Evolutionary conservation across 2,888 invertebrate species (phyloP).

Genomic region (Julus scanicus): DNA sequence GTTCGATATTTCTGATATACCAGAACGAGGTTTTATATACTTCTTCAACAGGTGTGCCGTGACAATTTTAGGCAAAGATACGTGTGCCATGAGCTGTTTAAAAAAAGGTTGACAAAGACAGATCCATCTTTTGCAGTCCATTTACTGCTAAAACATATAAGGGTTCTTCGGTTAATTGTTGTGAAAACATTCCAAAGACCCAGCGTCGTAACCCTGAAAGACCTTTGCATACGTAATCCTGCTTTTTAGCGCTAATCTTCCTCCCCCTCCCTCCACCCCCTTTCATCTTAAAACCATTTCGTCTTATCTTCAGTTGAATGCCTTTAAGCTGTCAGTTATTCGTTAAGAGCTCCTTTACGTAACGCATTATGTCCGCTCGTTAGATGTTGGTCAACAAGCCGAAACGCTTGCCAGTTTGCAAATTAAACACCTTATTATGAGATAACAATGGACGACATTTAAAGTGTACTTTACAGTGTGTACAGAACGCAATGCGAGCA

Average conservation of each 20-base stretch:
- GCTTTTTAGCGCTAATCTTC: not conserved
- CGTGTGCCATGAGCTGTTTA: too few relatives aligned
- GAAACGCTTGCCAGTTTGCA: conserved; percentile 26
- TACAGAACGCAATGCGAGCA: conserved; percentile 11
- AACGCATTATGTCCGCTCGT: conserved; percentile 26
- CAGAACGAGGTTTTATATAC: too few relatives aligned
- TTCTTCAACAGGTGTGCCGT: too few relatives aligned
- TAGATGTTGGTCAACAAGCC: conserved; percentile 27
- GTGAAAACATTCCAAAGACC: too few relatives aligned
- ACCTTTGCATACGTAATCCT: not conserved
- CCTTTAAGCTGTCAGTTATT: conserved; percentile 28
- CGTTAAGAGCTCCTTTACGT: conserved; percentile 23
- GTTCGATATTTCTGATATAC: too few relatives aligned
- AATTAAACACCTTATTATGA: conserved; percentile 24
- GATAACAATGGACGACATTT: conserved; percentile 21
- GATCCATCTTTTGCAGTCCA: too few relatives aligned
- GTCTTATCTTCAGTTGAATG: conserved; percentile 9
- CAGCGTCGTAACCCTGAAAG: not conserved
- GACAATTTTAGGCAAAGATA: too few relatives aligned
- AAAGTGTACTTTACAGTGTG: conserved; percentile 29
- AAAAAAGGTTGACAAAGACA: too few relatives aligned
- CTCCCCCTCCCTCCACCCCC: not conserved
- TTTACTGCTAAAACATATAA: too few relatives aligned
- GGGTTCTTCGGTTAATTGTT: too few relatives aligned
- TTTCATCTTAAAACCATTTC: conserved; percentile 18